Evolutionary conservation across 2,797 vertebrate species (phyloP).

Genomic region (Falco novaeseelandiae): DNA sequence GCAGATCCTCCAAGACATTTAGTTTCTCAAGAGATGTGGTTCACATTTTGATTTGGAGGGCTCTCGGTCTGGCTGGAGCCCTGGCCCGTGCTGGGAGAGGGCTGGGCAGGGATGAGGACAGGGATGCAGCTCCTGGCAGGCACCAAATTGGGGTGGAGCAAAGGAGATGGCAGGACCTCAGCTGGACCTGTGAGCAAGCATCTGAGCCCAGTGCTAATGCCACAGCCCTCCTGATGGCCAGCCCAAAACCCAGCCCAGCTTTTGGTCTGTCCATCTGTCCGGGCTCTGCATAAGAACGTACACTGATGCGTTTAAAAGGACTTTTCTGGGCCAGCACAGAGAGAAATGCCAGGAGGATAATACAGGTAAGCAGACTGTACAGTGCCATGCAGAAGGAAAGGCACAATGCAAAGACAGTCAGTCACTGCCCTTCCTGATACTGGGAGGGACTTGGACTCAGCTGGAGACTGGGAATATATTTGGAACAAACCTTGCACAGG

Average conservation of each 20-base stretch:
- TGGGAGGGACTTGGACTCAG: not conserved
- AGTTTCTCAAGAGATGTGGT: not conserved
- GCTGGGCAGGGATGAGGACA: not conserved
- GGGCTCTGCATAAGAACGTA: not conserved
- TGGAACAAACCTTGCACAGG: not conserved
- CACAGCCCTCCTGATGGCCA: not conserved
- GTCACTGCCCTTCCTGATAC: not conserved
- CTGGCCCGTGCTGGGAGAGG: not conserved
- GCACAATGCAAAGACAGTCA: not conserved
- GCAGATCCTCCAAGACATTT: not conserved
- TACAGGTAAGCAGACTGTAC: not conserved
- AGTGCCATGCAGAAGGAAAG: not conserved
- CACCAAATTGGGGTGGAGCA: not conserved
- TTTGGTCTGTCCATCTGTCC: not conserved
- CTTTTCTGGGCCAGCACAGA: accelerated
- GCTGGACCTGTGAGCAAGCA: not conserved
- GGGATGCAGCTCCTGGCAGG: not conserved
- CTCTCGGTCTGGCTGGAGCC: not conserved
- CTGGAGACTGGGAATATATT: not conserved
- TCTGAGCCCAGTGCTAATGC: not conserved
- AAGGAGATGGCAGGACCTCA: not conserved
- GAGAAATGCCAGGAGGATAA: not conserved
- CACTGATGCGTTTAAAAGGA: not conserved
- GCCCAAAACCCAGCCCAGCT: not conserved
- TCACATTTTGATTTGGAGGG: not conserved